Evolutionary conservation across 1,140 invertebrate genomes (phyloP), one percentile per base, ranked within the genome.

Genomic region (Meloidogyne hapla): DNA sequence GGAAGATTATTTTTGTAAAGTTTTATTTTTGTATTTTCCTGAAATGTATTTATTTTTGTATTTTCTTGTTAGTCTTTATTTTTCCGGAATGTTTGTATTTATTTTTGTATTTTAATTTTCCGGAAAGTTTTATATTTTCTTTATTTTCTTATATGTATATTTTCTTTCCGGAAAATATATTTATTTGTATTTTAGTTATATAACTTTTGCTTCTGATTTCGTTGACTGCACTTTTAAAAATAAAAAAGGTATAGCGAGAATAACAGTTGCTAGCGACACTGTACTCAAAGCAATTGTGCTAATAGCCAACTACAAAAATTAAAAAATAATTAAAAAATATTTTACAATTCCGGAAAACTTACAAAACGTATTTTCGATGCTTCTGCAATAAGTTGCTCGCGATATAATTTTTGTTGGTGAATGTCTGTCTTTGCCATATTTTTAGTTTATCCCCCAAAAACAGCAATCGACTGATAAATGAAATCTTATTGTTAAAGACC

Each of bases 221-320:
- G 68, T 21, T 25, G 25, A 61, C 25, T 76, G 75, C 10, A 66
- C 63, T 62, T 70, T 48, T 18, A 76, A 26, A 63, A 76, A 70
- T n/a, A 76, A 21, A 23, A 76, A 48, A 25, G 75, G 75, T 0
- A 76, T 64, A 26, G 28, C 25, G 26, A 76, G 18, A 62, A 76
- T 26, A 28, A 66, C 69, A 38, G 33, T 25, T 9, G 18, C 56
- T 21, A 76, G 38, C 5, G 75, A 76, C 13, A 70, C 33, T n/a
- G 75, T 42, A 42, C 75, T 66, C 26, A 76, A 40, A 23, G 33
- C 42, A 63, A 76, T 70, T 10, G 75, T 42, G 61, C 40, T 21
- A 23, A 63, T 63, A 64, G 75, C 75, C 38, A 71, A 42, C 75
- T 76, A 71, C 42, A 64, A n/a, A n/a, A 63, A 23, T 21, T 23